Evolutionary conservation across 2,888 invertebrate species (phyloP).

Genomic region (Unio pictorum): DNA sequence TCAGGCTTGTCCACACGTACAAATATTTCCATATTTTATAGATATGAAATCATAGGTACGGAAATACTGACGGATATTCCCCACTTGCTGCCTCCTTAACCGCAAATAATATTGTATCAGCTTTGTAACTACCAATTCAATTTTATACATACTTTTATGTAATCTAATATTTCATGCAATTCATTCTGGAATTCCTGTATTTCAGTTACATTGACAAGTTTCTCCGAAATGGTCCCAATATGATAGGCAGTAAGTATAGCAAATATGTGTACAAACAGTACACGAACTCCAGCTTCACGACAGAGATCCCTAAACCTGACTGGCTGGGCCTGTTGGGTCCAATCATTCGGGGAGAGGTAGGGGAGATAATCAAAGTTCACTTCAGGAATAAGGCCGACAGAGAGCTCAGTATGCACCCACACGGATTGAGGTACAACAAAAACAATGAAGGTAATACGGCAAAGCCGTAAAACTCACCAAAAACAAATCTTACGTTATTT

Average conservation of each 20-base stretch:
- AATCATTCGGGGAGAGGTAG: constrained; percentile 33
- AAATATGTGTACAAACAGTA: constrained; percentile 44
- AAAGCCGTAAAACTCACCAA: too few species aligned
- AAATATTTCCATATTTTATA: too few species aligned
- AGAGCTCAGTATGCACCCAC: constrained; percentile 34
- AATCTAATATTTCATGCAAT: too few species aligned
- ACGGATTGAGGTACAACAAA: constrained; percentile 38
- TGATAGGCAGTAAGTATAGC: constrained; percentile 33
- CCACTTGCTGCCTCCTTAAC: too few species aligned
- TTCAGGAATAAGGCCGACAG: constrained; percentile 27
- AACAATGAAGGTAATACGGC: constrained; percentile 29
- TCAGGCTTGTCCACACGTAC: too few species aligned
- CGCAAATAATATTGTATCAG: too few species aligned
- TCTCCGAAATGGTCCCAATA: constrained; percentile 16
- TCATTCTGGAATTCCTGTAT: background rate
- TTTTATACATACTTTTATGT: too few species aligned
- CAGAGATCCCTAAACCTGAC: constrained; percentile 19
- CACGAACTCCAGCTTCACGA: constrained; percentile 35
- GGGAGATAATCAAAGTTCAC: constrained; percentile 37
- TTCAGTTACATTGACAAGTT: constrained; percentile 11
- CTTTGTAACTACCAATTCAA: too few species aligned
- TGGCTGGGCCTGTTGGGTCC: constrained; percentile 38
- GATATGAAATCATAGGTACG: too few species aligned
- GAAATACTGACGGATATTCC: too few species aligned
- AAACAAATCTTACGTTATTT: too few species aligned